These are phyloP conservation scores for Pachyseris speciosa DNA, from an alignment of 64 coral and sea anemone species.

Conservation along the genomic window DNA sequence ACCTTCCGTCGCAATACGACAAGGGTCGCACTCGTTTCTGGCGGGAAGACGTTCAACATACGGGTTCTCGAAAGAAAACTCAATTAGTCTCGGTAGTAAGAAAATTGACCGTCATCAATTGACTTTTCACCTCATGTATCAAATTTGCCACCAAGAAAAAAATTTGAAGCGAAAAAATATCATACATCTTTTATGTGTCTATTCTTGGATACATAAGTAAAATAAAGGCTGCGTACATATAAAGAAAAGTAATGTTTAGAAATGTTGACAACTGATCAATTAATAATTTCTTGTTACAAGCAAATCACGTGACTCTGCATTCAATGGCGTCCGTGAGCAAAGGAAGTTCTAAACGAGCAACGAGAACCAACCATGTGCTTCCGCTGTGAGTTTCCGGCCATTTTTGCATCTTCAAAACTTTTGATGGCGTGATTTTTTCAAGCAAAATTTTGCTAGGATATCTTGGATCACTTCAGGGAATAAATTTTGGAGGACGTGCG, in stretches of 20 bases:
- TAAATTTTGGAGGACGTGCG: neutral
- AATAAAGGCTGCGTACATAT: too few species aligned
- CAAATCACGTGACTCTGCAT: conserved; percentile 65
- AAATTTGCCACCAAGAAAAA: neutral
- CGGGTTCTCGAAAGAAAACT: conserved; percentile 36
- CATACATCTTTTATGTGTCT: too few species aligned
- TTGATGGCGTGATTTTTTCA: neutral
- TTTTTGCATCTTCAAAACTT: conserved; percentile 13
- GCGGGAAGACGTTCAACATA: conserved; percentile 48
- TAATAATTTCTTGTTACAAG: conserved; percentile 38
- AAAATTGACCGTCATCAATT: neutral
- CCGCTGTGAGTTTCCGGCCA: conserved; percentile 94
- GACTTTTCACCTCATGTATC: neutral
- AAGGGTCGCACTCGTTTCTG: too few species aligned
- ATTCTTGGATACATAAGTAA: too few species aligned
- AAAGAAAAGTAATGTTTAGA: too few species aligned
- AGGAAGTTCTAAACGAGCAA: conserved; percentile 64
- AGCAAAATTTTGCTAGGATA: neutral
- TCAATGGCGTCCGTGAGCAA: conserved; percentile 83
- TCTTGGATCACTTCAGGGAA: neutral
- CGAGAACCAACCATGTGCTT: conserved; percentile 92
- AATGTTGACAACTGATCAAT: neutral
- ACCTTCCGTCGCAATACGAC: too few species aligned
- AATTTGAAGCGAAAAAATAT: too few species aligned
- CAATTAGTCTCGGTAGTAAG: neutral